A percentile compares a stretch with the other conserved stretches of the same genome.
Conservation (phyloP, 2,888 invertebrate species). For the Galerucella nymphaeae region DNA sequence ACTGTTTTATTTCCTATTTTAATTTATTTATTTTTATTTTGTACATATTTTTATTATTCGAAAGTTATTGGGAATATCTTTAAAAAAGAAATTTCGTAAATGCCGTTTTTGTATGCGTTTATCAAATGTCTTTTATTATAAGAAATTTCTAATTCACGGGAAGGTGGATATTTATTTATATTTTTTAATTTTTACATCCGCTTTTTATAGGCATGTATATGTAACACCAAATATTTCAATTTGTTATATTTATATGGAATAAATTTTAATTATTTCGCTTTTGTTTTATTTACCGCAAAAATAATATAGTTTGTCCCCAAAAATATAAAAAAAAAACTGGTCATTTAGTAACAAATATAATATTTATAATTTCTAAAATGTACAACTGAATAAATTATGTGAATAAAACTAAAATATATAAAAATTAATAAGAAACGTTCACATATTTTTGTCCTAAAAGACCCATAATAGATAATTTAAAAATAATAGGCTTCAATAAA, state of each 20-base stretch:
- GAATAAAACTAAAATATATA: background rate
- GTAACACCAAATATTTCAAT: slow-evolving; percentile 11
- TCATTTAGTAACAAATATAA: slow-evolving; percentile 12
- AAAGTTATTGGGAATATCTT: slow-evolving; percentile 43
- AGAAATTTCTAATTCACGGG: slow-evolving; percentile 43
- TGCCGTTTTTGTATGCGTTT: slow-evolving; percentile 37
- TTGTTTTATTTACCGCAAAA: background rate
- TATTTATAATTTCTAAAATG: slow-evolving; percentile 5
- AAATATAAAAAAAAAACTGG: background rate
- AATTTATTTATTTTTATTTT: slow-evolving; percentile 37
- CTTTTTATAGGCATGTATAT: background rate
- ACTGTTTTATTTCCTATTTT: slow-evolving; percentile 26
- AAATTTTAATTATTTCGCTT: background rate
- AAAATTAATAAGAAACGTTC: background rate
- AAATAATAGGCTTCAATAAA: slow-evolving; percentile 6
- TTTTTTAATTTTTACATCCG: slow-evolving; percentile 1
- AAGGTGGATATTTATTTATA: slow-evolving; percentile 30
- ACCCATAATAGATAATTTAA: background rate
- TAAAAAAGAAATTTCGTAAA: slow-evolving; percentile 45
- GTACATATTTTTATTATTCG: slow-evolving; percentile 40
- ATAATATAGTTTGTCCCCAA: background rate
- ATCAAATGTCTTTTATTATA: slow-evolving; percentile 41
- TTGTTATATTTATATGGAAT: background rate
- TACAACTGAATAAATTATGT: slow-evolving; percentile 14
- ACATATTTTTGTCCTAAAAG: background rate